These are phyloP conservation scores for Microcebus lehilahytsara DNA, from an alignment of 2,113 vertebrate species.

Conservation along the genomic window DNA sequence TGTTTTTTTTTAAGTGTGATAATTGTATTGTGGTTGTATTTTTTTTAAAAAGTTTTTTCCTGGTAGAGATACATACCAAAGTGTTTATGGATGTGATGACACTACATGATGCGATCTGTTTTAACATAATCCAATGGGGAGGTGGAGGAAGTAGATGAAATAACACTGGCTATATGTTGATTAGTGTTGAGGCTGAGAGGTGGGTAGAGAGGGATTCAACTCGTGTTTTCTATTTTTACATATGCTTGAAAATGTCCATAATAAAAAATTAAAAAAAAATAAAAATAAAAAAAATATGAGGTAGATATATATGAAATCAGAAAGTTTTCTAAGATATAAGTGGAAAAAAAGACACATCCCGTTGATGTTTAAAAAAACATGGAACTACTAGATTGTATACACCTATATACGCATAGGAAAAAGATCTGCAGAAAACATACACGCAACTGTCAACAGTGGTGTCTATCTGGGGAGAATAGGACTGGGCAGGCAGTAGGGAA, in stretches of 20 bases:
- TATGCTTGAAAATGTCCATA: neutral
- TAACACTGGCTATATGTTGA: neutral
- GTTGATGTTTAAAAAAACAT: neutral
- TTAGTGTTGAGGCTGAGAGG: neutral
- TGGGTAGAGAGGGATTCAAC: neutral
- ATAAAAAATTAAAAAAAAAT: neutral
- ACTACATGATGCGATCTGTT: neutral
- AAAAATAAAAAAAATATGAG: neutral
- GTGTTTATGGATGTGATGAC: neutral
- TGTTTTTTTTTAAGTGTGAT: neutral
- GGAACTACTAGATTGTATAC: neutral
- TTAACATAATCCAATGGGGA: neutral
- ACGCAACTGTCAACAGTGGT: neutral
- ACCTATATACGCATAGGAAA: accelerated
- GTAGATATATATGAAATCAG: neutral
- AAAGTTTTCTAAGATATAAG: neutral
- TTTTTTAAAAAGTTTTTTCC: neutral
- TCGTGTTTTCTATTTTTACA: neutral
- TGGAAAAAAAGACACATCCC: neutral
- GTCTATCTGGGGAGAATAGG: neutral
- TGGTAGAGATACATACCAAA: neutral
- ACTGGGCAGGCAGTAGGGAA: neutral
- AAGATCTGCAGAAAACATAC: neutral
- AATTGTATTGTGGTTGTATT: neutral
- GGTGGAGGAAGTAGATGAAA: neutral